Evolutionary conservation across 1,140 invertebrate species (phyloP).

Genomic region (roundworm (Caenorhabditis elegans)): WBcel235 BX284605.5:19750001-19750500

Average conservation of each 20-base stretch:
- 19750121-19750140: no score
- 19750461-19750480: slow-evolving; percentile 17
- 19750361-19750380: not conserved
- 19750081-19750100: no score
- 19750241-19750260: slow-evolving; percentile 37
- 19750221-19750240: slow-evolving; percentile 31
- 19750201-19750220: no score
- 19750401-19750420: slow-evolving; percentile 21
- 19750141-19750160: no score
- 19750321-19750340: slow-evolving; percentile 17
- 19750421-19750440: slow-evolving; percentile 11
- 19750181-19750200: no score
- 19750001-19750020: no score
- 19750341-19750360: slow-evolving; percentile 16
- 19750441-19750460: slow-evolving; percentile 33
- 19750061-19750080: no score
- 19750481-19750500: not conserved
- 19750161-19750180: no score
- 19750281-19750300: slow-evolving; percentile 26
- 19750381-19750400: slow-evolving; percentile 31
- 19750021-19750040: no score
- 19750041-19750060: no score
- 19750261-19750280: not conserved
- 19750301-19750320: slow-evolving; percentile 18
- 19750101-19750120: no score